These are phyloP conservation scores for Mesoligia furuncula DNA, from an alignment of 2,888 invertebrate species.

Conservation along the genomic window DNA sequence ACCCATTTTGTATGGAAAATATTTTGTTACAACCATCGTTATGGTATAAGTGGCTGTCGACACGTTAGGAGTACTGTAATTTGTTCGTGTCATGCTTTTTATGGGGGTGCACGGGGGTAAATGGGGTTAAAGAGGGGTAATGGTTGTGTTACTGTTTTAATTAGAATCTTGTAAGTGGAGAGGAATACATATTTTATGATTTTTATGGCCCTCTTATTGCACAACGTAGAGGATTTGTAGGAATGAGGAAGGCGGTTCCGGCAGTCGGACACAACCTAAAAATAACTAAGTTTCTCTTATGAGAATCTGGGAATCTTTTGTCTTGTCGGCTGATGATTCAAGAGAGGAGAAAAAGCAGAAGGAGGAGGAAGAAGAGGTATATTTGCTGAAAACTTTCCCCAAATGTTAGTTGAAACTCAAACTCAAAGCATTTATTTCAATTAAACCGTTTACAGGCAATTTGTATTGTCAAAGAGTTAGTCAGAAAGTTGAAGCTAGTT, in stretches of 20 bases:
- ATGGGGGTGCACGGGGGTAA: constrained; percentile 50
- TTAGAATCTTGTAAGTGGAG: constrained; percentile 29
- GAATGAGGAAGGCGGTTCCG: neutral
- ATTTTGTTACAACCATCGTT: constrained; percentile 48
- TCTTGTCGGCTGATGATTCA: neutral
- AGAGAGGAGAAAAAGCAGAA: neutral
- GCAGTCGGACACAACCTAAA: neutral
- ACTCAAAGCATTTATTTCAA: neutral
- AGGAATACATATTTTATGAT: constrained; percentile 35
- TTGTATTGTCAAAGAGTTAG: neutral
- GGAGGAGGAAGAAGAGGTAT: neutral
- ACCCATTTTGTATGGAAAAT: constrained; percentile 53
- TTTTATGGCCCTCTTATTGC: constrained; percentile 18
- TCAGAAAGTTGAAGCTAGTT: neutral
- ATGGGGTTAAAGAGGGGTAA: constrained; percentile 41
- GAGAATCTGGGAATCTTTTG: neutral
- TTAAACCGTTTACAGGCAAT: neutral
- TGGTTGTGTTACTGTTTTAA: constrained; percentile 36
- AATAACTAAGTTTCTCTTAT: no score
- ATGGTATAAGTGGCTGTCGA: constrained; percentile 57
- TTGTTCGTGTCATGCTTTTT: constrained; percentile 62
- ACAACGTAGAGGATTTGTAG: neutral
- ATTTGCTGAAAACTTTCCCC: neutral
- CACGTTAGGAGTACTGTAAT: constrained; percentile 57
- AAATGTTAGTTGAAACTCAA: neutral